Evolutionary conservation across 1,140 invertebrate genomes (phyloP), one percentile per base, ranked within the genome.

Genomic region (Drusus annulatus): DNA sequence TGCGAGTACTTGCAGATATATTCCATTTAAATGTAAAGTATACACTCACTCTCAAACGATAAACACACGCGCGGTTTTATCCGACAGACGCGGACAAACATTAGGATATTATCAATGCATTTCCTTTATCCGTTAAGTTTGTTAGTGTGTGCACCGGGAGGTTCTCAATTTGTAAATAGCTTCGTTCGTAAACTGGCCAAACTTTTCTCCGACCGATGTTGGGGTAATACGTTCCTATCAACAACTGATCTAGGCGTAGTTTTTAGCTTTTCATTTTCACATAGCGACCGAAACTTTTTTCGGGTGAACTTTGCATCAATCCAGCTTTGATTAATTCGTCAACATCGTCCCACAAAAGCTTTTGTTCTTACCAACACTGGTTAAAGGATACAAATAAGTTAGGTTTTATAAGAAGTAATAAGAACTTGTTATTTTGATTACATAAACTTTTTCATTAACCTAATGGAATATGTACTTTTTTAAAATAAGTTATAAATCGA

Each of bases 251-350:
- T 6, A 79, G 71, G 73, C 74, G 79, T 73, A 82, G 81, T 82
- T 82, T 82, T 76, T 58, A 80, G 73, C 73, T 74, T 63, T 76
- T 74, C 65, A 50, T 71, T 78, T 17, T 17, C n/a, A 52, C 36
- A 28, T n/a, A 71, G 51, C 65, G 52, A 73, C 65, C 71, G 58
- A 83, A 80, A 83, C 78, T 83, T 83, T 45, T 83, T 83, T 80
- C 65, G 65, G 68, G 76, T 50, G 65, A 56, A 68, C 63, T 51
- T 63, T 68, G 28, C 5, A 76, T 68, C 10, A 56, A 25, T 74
- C 16, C 51, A 5, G 51, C 2, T 56, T 74, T 77, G 25, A 21
- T 73, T 80, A n/a, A n/a, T n/a, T n/a, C n/a, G n/a, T n/a, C 76
- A 36, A 65, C 76, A 73, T 81, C 73, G 76, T 58, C 31, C 17